These are phyloP conservation scores for Hyperoplus immaculatus DNA, from an alignment of 2,797 vertebrate species.

Conservation along the genomic window DNA sequence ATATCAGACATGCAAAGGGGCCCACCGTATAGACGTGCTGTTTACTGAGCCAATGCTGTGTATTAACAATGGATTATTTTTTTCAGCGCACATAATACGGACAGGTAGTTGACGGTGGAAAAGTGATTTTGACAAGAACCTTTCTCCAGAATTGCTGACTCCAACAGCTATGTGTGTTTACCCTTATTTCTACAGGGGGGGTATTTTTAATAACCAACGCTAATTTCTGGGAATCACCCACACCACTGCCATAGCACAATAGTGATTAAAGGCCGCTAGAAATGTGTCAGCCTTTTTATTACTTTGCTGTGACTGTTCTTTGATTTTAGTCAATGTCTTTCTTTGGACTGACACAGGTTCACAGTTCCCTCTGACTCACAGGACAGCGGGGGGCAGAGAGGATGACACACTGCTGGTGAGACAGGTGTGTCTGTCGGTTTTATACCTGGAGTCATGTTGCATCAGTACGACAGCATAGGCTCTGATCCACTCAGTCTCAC, in stretches of 20 bases:
- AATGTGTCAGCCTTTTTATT: conserved; percentile 52
- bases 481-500: conserved; percentile 28
- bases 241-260: conserved; percentile 32
- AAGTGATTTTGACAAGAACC: too few relatives aligned
- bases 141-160: too few relatives aligned
- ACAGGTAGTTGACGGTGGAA: too few relatives aligned
- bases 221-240: conserved; percentile 50
- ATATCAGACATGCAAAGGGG: too few relatives aligned
- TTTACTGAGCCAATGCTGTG: too few relatives aligned
- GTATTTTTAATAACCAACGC: conserved; percentile 16
- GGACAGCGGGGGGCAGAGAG: conserved; percentile 34
- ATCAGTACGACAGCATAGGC: conserved; percentile 23
- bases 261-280: conserved; percentile 42
- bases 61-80: too few relatives aligned
- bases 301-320: conserved; percentile 24
- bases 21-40: too few relatives aligned
- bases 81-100: too few relatives aligned
- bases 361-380: conserved; percentile 51
- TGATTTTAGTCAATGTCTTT: conserved; percentile 36
- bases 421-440: conserved; percentile 51
- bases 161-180: conserved; percentile 12
- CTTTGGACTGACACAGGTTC: conserved; percentile 38
- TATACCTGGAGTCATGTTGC: conserved; percentile 40
- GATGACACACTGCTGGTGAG: conserved; percentile 44
- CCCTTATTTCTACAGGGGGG: conserved; percentile 3